These are phyloP conservation scores for Camponotus fellah DNA, from an alignment of 2,888 invertebrate species.

Conservation along the genomic window DNA sequence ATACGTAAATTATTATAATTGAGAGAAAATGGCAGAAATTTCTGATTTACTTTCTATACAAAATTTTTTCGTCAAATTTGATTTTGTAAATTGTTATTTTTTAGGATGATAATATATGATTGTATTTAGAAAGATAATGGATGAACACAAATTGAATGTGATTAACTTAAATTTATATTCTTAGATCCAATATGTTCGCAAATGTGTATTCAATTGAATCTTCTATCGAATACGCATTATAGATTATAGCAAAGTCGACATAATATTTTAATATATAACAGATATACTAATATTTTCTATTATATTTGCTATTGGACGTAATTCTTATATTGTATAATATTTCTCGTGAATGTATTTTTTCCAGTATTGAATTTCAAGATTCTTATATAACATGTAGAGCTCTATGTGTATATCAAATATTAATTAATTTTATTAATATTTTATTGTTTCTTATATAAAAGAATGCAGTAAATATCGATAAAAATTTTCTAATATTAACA, in stretches of 20 bases:
- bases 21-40: conserved; percentile 4
- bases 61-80: background rate
- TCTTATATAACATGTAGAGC: background rate
- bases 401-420: background rate
- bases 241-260: background rate
- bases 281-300: background rate
- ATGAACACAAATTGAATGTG: background rate
- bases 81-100: background rate
- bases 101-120: background rate
- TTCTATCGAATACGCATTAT: background rate
- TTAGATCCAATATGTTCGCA: background rate
- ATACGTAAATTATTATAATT: background rate
- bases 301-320: background rate
- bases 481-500: background rate
- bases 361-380: background rate
- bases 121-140: background rate
- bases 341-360: background rate
- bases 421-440: conserved; percentile 4
- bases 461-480: background rate
- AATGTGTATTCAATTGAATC: background rate
- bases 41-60: background rate
- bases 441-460: conserved; percentile 1
- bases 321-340: background rate
- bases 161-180: conserved; percentile 6
- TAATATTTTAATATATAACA: background rate